A percentile compares a stretch with the other conserved stretches of the same genome.
phyloP scores from a whole-genome alignment of 2,797 vertebrate genomes.

The Megalops cyprinoides region DNA sequence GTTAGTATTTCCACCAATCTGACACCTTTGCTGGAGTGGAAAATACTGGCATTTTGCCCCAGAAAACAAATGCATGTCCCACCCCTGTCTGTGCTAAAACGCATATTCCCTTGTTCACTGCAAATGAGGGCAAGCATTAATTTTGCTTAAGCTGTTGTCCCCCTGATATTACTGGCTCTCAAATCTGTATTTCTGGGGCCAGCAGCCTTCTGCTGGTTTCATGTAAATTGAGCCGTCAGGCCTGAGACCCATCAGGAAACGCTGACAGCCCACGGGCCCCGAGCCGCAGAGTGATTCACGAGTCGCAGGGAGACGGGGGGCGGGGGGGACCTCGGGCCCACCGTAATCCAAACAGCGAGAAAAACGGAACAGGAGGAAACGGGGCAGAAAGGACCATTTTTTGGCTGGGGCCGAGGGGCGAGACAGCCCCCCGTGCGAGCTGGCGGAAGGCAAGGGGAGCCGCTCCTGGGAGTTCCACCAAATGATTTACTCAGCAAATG shows the following conservation, averaged over 20 bases:
- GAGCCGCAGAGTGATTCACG: constrained; percentile 75
- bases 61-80: constrained; percentile 58
- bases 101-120: constrained; percentile 66
- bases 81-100: constrained; percentile 58
- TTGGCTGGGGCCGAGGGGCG: no score
- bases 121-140: constrained; percentile 62
- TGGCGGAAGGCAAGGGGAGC: not conserved
- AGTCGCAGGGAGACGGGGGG: constrained; percentile 70
- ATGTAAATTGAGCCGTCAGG: constrained; percentile 75
- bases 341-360: constrained; percentile 77
- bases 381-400: no score
- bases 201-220: constrained; percentile 68
- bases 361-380: no score
- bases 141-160: constrained; percentile 65
- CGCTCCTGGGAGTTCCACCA: not conserved
- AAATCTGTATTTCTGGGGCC: constrained; percentile 54
- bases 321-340: no score
- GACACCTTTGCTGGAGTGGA: constrained; percentile 42
- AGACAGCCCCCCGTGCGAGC: no score
- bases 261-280: constrained; percentile 67
- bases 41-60: constrained; percentile 58
- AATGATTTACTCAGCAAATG: constrained; percentile 22
- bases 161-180: constrained; percentile 68
- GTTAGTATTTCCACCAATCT: not conserved
- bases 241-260: constrained; percentile 71